phyloP scores from a whole-genome alignment of 2,113 vertebrate genomes.

The Narcine bancroftii region DNA sequence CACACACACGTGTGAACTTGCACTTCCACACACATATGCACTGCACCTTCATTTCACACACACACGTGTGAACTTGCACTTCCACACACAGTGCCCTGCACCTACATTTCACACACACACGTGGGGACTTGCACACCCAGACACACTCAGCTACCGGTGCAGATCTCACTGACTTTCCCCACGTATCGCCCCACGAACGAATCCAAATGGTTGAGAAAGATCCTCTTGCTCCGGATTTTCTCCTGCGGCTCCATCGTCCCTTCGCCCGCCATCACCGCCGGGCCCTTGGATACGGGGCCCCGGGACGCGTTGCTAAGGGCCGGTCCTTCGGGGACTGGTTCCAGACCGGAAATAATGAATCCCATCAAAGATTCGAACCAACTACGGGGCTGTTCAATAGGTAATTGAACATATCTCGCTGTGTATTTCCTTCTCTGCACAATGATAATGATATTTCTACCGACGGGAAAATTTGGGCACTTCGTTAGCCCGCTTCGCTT shows the following conservation, averaged over 20 bases:
- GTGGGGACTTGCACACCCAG: neutral
- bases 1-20: too few relatives aligned
- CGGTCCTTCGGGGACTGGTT: neutral
- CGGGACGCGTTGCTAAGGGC: slow-evolving; percentile 42
- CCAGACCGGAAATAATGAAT: neutral
- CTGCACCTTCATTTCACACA: too few relatives aligned
- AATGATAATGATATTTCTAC: neutral
- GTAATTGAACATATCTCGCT: too few relatives aligned
- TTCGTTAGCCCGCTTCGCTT: neutral
- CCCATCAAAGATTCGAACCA: neutral
- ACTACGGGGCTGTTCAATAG: too few relatives aligned
- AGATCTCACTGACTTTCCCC: slow-evolving; percentile 60
- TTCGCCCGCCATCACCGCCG: slow-evolving; percentile 11
- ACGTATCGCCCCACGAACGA: slow-evolving; percentile 60
- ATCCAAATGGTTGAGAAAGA: slow-evolving; percentile 75
- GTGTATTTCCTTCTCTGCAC: too few relatives aligned
- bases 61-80: too few relatives aligned
- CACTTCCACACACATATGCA: too few relatives aligned
- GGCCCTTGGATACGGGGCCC: neutral
- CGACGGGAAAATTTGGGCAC: neutral
- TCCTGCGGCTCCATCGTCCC: slow-evolving; percentile 45
- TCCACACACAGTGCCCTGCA: too few relatives aligned
- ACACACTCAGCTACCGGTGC: neutral
- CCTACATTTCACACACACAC: neutral
- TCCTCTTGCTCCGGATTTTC: slow-evolving; percentile 41